Base-by-base conservation (phyloP, 2,113 vertebrate species). In the Lipotes vexillifer region DNA sequence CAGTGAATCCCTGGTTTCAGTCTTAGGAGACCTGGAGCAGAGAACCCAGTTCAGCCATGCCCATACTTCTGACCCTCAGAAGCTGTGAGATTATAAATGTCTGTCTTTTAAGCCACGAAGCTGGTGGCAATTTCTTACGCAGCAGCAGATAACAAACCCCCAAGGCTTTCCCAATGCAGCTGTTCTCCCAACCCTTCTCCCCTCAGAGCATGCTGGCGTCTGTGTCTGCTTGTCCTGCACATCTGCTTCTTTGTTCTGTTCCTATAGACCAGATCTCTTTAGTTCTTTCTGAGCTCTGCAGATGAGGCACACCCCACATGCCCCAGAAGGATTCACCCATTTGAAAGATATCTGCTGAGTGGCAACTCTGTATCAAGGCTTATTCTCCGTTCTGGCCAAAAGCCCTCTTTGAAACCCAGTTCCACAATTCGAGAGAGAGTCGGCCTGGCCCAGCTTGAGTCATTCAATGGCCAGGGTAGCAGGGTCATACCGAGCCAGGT, bases 401-500 rank as follows among this genome's bases (percentile, higher is more conserved):
- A 57, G 77, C 31, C 15, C 61, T 20, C 29, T 84, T 23, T 46
- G 68, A 84, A 75, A 75, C 13, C 23, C 36, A 90, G 38, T 57
- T 75, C 12, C 68, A 36, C 46, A 33, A 49, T 25, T 29, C 0
- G 3, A 46, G 78, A 59, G 59, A 0, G 5, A 44, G 36, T 82
- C 21, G 25, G 69, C 33, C 2, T 61, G 69, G 41, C 59, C 20
- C 2, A 1, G 61, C 38, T 27, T 25, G 52, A 27, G 59, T 83
- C 29, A 74, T 27, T 52, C 72, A 9, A 18, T 0, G 52, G 59
- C 44, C 44, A 33, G 33, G 27, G 20, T 18, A 41, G 31, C 11
- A 23, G 29, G 31, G 33, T 55, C 41, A 55, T 0, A 0, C 7
- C 0, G 0, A n/a, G 68, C 44, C 46, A n/a, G 3, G 36, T 33